Conservation (phyloP, 2,888 invertebrate genomes). For the Cyaniris semiargus region DNA sequence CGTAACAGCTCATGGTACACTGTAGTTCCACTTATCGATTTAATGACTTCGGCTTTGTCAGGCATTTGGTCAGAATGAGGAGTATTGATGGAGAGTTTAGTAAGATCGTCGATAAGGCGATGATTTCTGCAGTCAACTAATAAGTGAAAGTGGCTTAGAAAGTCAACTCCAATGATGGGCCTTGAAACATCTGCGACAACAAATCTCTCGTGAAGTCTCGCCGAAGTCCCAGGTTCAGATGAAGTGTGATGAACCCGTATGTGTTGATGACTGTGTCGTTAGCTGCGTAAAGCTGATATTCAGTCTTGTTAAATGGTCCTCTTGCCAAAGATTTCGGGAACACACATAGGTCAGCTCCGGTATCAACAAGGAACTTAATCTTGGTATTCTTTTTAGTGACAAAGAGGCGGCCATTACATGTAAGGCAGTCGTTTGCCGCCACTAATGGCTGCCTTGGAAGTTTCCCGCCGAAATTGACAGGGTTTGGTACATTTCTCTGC, state of each 20-base stretch:
- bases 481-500: constrained; percentile 39
- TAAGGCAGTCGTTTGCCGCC: constrained; percentile 44
- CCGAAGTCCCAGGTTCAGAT: no score
- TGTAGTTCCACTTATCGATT: background rate
- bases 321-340: no score
- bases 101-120: constrained; percentile 36
- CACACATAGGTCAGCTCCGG: constrained; percentile 17
- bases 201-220: no score
- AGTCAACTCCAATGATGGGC: constrained; percentile 54
- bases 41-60: background rate
- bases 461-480: constrained; percentile 43
- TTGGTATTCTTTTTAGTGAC: constrained; percentile 6
- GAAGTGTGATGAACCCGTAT: no score
- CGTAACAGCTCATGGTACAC: background rate
- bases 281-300: no score
- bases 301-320: no score
- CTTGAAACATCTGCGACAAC: constrained; percentile 49
- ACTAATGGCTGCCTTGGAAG: constrained; percentile 44
- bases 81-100: constrained; percentile 34
- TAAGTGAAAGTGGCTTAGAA: constrained; percentile 47
- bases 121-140: constrained; percentile 46
- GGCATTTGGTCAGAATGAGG: background rate
- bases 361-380: constrained; percentile 11
- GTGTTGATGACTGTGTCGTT: no score
- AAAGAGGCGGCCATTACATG: constrained; percentile 40